Evolutionary conservation across 2,797 vertebrate genomes (phyloP).

Genomic region (Falco rusticolus): DNA sequence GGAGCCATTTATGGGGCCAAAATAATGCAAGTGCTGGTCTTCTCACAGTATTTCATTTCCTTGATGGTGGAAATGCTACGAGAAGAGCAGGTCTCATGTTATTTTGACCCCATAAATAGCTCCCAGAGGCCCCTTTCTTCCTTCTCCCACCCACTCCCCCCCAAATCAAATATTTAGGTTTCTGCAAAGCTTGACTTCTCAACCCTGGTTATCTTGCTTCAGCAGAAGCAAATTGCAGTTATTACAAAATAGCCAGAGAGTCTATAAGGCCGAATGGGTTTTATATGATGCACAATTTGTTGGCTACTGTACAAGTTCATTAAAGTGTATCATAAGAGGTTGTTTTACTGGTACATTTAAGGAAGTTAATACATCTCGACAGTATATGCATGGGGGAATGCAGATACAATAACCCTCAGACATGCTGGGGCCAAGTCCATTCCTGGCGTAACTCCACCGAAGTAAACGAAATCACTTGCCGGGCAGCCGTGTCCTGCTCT

Average conservation of each 20-base stretch:
- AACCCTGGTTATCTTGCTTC: conserved; percentile 70
- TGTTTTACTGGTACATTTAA: conserved; percentile 73
- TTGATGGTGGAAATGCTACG: conserved; percentile 63
- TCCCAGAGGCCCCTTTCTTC: conserved; percentile 68
- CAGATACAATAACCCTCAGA: conserved; percentile 71
- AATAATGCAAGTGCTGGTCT: conserved; percentile 70
- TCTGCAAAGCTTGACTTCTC: conserved; percentile 66
- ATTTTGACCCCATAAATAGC: conserved; percentile 72
- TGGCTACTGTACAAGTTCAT: conserved; percentile 72
- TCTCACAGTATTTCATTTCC: conserved; percentile 75
- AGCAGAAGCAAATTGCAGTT: conserved; percentile 72
- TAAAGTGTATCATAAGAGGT: conserved; percentile 71
- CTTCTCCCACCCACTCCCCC: conserved; percentile 63
- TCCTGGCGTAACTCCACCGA: background rate
- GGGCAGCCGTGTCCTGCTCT: background rate
- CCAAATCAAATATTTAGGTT: conserved; percentile 73
- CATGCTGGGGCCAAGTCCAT: conserved; percentile 64
- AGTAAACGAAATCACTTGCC: background rate
- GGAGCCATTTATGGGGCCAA: conserved; percentile 67
- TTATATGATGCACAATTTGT: conserved; percentile 70
- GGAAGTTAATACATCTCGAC: conserved; percentile 74
- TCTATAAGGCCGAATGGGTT: conserved; percentile 67
- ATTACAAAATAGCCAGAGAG: conserved; percentile 69
- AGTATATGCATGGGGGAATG: conserved; percentile 61
- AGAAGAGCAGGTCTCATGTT: conserved; percentile 73